Evolutionary conservation across 1,140 invertebrate species (phyloP).

Genomic region (Leguminivora glycinivorella): DNA sequence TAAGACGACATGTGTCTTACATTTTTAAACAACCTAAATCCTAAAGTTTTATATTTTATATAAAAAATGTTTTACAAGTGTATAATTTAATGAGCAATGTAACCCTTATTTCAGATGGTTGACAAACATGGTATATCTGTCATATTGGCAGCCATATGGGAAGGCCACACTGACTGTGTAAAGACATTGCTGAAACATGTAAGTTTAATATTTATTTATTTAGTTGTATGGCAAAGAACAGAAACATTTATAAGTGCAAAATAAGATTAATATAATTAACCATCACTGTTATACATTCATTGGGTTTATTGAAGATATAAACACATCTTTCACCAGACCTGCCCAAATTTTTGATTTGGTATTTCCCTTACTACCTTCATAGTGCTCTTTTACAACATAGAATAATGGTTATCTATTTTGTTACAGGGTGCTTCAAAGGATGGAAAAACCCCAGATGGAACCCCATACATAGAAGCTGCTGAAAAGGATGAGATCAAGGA

Average conservation of each 20-base stretch:
- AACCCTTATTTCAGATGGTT: slow-evolving; percentile 81
- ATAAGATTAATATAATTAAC: neutral
- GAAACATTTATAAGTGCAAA: too few relatives aligned
- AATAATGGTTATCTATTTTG: neutral
- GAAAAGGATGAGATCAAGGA: slow-evolving; percentile 95
- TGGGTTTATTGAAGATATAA: too few relatives aligned
- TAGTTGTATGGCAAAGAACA: too few relatives aligned
- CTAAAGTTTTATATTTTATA: neutral
- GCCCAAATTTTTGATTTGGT: too few relatives aligned
- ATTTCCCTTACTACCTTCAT: too few relatives aligned
- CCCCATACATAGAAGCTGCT: slow-evolving; percentile 91
- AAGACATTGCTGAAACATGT: slow-evolving; percentile 92
- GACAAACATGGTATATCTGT: slow-evolving; percentile 97
- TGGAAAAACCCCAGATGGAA: slow-evolving; percentile 92
- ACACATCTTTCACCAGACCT: too few relatives aligned
- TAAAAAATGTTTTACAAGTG: too few relatives aligned
- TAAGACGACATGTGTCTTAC: too few relatives aligned
- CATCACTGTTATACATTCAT: too few relatives aligned
- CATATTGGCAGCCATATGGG: slow-evolving; percentile 96
- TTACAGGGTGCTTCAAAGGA: slow-evolving; percentile 89
- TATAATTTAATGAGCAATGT: neutral
- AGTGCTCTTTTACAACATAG: neutral
- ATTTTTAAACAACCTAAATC: neutral
- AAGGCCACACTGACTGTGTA: slow-evolving; percentile 95
- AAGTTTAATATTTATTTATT: slow-evolving; percentile 63